These are phyloP conservation scores for Sorex fumeus DNA, from an alignment of 2,113 vertebrate species.

Conservation along the genomic window DNA sequence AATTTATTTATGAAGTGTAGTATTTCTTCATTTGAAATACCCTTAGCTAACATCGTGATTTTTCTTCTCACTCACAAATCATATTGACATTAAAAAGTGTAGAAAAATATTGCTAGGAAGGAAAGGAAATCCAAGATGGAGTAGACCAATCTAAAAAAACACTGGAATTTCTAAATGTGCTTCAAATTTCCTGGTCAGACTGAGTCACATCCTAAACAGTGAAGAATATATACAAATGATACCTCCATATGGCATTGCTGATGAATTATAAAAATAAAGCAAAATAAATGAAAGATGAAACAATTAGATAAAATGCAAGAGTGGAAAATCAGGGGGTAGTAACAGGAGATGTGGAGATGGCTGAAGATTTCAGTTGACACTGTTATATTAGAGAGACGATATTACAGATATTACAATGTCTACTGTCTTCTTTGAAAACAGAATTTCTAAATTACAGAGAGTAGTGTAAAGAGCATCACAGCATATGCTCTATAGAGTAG, in stretches of 20 bases:
- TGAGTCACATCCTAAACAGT: slow-evolving; percentile 76
- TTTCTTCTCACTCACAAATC: slow-evolving; percentile 69
- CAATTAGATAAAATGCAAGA: slow-evolving; percentile 17
- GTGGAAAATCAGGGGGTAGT: neutral
- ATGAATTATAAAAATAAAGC: slow-evolving; percentile 48
- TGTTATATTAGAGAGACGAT: neutral
- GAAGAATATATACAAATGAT: slow-evolving; percentile 24
- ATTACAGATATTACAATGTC: neutral
- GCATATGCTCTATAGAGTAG: neutral
- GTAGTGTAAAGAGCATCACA: neutral
- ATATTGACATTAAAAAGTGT: slow-evolving; percentile 66
- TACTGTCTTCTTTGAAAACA: neutral
- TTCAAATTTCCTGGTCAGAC: slow-evolving; percentile 69
- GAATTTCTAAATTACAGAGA: slow-evolving; percentile 15
- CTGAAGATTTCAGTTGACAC: neutral
- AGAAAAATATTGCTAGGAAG: slow-evolving; percentile 69
- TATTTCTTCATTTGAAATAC: slow-evolving; percentile 65
- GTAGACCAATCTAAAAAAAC: slow-evolving; percentile 76
- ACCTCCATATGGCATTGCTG: slow-evolving; percentile 6
- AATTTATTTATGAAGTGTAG: slow-evolving; percentile 44
- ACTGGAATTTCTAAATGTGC: slow-evolving; percentile 69
- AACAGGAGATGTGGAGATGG: neutral
- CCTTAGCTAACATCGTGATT: slow-evolving; percentile 47
- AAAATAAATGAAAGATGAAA: neutral
- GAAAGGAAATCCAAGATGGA: slow-evolving; percentile 75